phyloP scores from a whole-genome alignment of 2,797 vertebrate species.

The Falco columbarius region DNA sequence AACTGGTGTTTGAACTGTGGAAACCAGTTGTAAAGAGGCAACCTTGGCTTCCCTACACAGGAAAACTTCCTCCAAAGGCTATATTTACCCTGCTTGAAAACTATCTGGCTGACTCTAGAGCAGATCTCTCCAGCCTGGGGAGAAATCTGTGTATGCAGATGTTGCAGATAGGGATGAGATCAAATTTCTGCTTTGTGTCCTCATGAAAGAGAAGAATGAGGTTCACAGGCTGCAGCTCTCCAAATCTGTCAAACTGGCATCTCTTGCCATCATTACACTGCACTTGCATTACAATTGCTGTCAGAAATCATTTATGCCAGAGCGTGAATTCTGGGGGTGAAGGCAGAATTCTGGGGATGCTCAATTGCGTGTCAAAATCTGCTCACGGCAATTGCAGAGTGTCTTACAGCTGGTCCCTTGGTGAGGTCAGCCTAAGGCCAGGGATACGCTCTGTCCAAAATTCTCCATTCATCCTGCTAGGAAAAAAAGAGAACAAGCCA shows the following conservation, averaged over 20 bases:
- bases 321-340: background rate
- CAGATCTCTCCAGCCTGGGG: constrained; percentile 2
- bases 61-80: constrained; percentile 61
- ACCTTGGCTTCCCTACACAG: constrained; percentile 54
- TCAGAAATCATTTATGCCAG: background rate
- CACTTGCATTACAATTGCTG: background rate
- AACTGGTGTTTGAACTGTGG: constrained; percentile 56
- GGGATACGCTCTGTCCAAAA: constrained; percentile 43
- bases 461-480: constrained; percentile 62
- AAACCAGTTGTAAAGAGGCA: constrained; percentile 63
- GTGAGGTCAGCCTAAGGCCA: constrained; percentile 61
- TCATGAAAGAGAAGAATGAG: constrained; percentile 27
- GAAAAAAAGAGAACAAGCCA: constrained; percentile 35
- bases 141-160: constrained; percentile 54
- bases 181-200: constrained; percentile 19
- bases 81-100: constrained; percentile 64
- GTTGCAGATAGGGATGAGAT: constrained; percentile 59
- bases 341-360: background rate
- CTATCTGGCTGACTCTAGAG: constrained; percentile 32
- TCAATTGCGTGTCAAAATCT: background rate
- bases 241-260: constrained; percentile 20
- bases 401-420: constrained; percentile 38
- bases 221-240: background rate
- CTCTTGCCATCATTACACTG: background rate
- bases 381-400: background rate